Percentiles rank a stretch among this genome's conserved stretches.
Conservation (phyloP, 2,113 vertebrate species). For the Callaeas wilsoni region DNA sequence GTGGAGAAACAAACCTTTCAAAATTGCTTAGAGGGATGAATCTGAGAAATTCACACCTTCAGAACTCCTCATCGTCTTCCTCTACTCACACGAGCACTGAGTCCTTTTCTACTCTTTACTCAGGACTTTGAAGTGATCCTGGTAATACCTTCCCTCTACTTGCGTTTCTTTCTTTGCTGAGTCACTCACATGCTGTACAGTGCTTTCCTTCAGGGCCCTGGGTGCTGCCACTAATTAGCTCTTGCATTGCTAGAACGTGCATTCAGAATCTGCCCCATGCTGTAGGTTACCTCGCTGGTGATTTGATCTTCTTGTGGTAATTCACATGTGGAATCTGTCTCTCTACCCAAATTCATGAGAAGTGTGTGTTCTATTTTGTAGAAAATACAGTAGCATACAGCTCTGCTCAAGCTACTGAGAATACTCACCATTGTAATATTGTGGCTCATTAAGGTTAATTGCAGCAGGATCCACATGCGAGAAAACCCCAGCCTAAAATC, state of each 20-base stretch:
- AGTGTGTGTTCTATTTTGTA: background rate
- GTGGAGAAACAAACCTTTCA: conserved; percentile 52
- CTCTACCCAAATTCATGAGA: background rate
- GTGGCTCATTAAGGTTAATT: background rate
- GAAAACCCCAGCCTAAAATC: background rate
- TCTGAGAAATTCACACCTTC: conserved; percentile 46
- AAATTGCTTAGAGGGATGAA: conserved; percentile 32
- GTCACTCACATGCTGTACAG: background rate
- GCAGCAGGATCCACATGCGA: background rate
- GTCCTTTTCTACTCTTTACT: background rate
- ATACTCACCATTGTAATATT: background rate
- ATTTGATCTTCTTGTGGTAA: conserved; percentile 6
- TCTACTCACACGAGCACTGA: background rate
- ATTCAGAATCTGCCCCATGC: background rate
- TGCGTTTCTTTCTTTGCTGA: conserved; percentile 19
- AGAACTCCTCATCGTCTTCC: background rate
- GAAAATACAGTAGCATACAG: background rate
- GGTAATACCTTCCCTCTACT: background rate
- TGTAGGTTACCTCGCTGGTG: background rate
- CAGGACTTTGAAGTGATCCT: background rate
- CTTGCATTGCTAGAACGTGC: background rate
- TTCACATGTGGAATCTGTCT: background rate
- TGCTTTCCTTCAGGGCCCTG: background rate
- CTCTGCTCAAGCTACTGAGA: background rate
- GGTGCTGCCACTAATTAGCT: background rate